Base-by-base conservation (phyloP, 1,140 invertebrate genomes). In the Nebria ingens region DNA sequence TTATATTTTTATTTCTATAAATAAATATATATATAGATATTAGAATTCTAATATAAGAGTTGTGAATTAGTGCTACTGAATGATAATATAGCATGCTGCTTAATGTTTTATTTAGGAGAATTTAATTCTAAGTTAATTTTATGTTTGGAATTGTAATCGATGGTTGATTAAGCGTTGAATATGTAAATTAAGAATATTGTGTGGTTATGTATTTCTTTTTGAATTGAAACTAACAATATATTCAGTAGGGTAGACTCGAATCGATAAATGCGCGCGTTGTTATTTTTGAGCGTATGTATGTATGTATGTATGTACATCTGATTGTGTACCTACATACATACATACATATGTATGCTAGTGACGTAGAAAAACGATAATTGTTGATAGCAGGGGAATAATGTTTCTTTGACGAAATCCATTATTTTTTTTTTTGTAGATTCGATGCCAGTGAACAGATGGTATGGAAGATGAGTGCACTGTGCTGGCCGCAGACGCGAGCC, bases 401-500 rank as follows among this genome's bases (percentile, higher is more conserved):
- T 17, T 9, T 17, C 9, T 45, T 3, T 45, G 40, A 12, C 9
- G 9, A 17, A 4, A n/a, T n/a, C n/a, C n/a, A n/a, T 11, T 45
- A 20, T 20, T 59, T 56, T 52, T 38, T 58, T 65, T 63, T 59
- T 70, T 69, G 17, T 62, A 70, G 68, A 61, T 69, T 60, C 64
- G 63, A 66, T 68, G 64, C 65, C 63, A 63, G 63, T 64, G 64
- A 63, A 54, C 56, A 64, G 62, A 25, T 62, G 65, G 62, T 63
- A 70, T 70, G 68, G 67, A 62, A 64, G 67, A 63, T 69, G 67
- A 70, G 51, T 60, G 58, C 52, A 59, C 59, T 45, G 40, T 45
- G 17, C 40, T 45, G 40, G 40, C 52, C 65, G 61, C 55, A 62
- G 62, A 60, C 57, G 63, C 56, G 61, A 62, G 50, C 60, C 63